Percentiles rank a stretch among this genome's conserved stretches.
These are phyloP conservation scores for Trogon melanurus DNA, from an alignment of 2,113 vertebrate genomes.

Conservation along the genomic window DNA sequence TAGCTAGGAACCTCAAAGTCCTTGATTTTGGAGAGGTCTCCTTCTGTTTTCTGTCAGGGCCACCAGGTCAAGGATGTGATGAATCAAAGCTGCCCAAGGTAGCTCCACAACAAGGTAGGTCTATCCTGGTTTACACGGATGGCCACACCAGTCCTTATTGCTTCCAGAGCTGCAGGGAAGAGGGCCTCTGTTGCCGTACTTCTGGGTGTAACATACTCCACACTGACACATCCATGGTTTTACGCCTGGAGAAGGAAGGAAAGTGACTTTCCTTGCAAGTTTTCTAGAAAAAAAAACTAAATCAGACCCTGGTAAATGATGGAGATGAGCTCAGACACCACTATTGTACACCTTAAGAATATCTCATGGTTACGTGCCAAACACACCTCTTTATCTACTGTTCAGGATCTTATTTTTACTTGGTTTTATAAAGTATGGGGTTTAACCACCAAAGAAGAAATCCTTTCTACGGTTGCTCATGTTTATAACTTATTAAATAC, in stretches of 20 bases:
- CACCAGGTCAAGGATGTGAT: background rate
- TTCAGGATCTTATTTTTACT: background rate
- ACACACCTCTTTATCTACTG: background rate
- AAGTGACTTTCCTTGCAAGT: background rate
- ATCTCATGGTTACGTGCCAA: background rate
- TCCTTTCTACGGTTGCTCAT: background rate
- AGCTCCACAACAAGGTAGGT: background rate
- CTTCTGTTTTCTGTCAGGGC: background rate
- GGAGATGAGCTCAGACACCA: background rate
- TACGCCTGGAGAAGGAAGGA: background rate
- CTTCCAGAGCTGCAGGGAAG: background rate
- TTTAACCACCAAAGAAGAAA: background rate
- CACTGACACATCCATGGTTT: background rate
- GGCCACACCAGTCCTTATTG: background rate
- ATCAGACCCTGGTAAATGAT: background rate
- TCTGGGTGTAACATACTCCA: background rate
- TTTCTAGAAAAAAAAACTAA: background rate
- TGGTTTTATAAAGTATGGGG: background rate
- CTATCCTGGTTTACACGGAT: background rate
- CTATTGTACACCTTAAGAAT: background rate
- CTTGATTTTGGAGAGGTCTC: background rate
- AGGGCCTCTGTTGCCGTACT: background rate
- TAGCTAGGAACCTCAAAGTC: background rate
- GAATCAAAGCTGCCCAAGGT: background rate
- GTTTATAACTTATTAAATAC: background rate